Evolutionary conservation across 2,797 vertebrate genomes (phyloP).

Genomic region (Bryconaethiops microstoma): DNA sequence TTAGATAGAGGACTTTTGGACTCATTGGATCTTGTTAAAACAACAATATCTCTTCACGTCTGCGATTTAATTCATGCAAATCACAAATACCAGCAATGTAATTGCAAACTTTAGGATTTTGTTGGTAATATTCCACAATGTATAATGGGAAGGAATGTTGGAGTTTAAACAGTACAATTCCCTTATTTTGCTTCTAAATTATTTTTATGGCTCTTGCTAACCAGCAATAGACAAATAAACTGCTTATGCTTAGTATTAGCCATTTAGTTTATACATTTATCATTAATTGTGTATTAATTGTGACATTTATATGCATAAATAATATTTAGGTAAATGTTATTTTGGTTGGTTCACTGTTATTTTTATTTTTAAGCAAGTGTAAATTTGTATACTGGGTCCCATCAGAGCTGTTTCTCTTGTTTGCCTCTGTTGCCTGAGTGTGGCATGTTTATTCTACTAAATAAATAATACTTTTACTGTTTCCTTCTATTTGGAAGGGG

Average conservation of each 20-base stretch:
- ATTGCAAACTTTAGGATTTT: not conserved
- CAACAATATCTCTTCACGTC: not conserved
- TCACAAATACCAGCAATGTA: not conserved
- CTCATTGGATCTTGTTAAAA: not conserved
- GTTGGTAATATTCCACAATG: too few species aligned
- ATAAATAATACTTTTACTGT: constrained; percentile 67
- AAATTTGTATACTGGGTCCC: not conserved
- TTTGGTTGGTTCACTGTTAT: not conserved
- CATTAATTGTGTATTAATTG: not conserved
- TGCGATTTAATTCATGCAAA: not conserved
- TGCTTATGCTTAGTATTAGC: not conserved
- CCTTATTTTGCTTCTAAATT: not conserved
- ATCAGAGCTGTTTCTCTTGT: constrained; percentile 50
- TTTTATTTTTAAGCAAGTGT: too few species aligned
- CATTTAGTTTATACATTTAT: too few species aligned
- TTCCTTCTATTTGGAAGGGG: constrained; percentile 69
- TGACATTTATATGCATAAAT: not conserved
- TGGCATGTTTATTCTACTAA: constrained; percentile 60
- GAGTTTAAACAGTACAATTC: not conserved
- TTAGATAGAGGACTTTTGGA: not conserved
- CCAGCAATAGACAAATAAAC: not conserved
- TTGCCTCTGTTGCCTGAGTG: constrained; percentile 54
- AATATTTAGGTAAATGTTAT: not conserved
- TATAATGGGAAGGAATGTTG: not conserved
- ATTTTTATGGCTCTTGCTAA: not conserved